Evolutionary conservation across 2,797 vertebrate genomes (phyloP), one percentile per base, ranked within the genome.

Genomic region (Pteropus rufus): DNA sequence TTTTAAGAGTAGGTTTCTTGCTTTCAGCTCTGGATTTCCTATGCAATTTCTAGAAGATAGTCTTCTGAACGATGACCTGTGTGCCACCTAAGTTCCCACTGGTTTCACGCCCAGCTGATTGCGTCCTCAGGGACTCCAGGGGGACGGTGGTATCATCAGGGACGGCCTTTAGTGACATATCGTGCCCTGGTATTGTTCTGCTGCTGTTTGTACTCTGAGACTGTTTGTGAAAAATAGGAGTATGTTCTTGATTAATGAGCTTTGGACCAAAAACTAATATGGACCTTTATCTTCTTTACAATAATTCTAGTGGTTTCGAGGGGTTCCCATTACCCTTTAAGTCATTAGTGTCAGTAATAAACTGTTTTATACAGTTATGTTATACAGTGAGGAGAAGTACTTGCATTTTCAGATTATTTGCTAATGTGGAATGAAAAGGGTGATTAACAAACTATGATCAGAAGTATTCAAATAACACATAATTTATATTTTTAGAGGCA

Each of bases 251-350:
- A 87, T 91, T 46, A 80, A 96, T 92, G 49, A 93, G n/a, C 70
- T 91, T 89, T 77, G 70, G 39, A 70, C 15, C 60, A 44, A 82
- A 93, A 88, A 36, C 26, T 70, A 89, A 31, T 24, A 34, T 56
- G 15, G 21, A 56, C 75, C 34, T 97, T 96, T 56, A 65, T 95
- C 82, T 82, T 93, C 39, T 56, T 91, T 89, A 84, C 16, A 79
- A 2, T n/a, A 31, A 82, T 4, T 58, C 8, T 64, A 81, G 41
- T 31, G 0, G 29, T 92, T 97, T 90, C 73, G 60, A 93, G 76
- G 77, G 87, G 83, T 81, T 93, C 46, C 69, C 89, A 14, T 85
- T 76, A 24, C 60, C 2, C 29, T 76, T 93, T 84, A 81, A 94
- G 62, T 93, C 82, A 72, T 72, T 89, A 75, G 93, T 77, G 65